Evolutionary conservation across 2,797 vertebrate genomes (phyloP).

Genomic region (Bovichtus diacanthus): DNA sequence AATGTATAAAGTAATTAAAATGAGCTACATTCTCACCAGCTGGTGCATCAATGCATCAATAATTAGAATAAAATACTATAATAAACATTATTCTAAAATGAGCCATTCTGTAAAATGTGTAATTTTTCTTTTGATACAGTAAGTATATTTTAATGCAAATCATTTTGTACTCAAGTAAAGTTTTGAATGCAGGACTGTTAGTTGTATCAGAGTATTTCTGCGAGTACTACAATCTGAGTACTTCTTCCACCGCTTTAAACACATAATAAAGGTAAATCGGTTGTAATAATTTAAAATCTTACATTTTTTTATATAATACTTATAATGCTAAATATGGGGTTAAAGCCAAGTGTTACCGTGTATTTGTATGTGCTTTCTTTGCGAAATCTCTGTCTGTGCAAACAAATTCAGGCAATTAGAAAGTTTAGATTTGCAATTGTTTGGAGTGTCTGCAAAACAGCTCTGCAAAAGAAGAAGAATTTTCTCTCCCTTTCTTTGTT

Average conservation of each 20-base stretch:
- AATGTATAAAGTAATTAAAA: neutral
- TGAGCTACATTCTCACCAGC: neutral
- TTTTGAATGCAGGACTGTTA: neutral
- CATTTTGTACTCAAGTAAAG: no score
- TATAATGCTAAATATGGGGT: neutral
- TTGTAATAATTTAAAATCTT: neutral
- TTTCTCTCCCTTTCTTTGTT: conserved; percentile 54
- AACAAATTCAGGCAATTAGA: conserved; percentile 52
- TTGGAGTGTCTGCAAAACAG: conserved; percentile 61
- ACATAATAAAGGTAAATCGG: neutral
- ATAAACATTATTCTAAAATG: neutral
- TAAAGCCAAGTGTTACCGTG: conserved; percentile 2
- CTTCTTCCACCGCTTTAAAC: neutral
- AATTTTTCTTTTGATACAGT: neutral
- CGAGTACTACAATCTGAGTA: neutral
- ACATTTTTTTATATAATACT: neutral
- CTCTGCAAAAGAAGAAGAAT: conserved; percentile 55
- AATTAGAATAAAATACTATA: neutral
- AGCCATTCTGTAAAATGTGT: neutral
- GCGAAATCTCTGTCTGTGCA: conserved; percentile 29
- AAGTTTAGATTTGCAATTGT: conserved; percentile 56
- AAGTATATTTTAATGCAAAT: neutral
- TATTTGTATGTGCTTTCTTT: conserved; percentile 24
- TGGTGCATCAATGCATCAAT: neutral
- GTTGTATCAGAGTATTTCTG: neutral